Evolutionary conservation across 2,797 vertebrate genomes (phyloP), one percentile per base, ranked within the genome.

Genomic region (Denticeps clupeoides): DNA sequence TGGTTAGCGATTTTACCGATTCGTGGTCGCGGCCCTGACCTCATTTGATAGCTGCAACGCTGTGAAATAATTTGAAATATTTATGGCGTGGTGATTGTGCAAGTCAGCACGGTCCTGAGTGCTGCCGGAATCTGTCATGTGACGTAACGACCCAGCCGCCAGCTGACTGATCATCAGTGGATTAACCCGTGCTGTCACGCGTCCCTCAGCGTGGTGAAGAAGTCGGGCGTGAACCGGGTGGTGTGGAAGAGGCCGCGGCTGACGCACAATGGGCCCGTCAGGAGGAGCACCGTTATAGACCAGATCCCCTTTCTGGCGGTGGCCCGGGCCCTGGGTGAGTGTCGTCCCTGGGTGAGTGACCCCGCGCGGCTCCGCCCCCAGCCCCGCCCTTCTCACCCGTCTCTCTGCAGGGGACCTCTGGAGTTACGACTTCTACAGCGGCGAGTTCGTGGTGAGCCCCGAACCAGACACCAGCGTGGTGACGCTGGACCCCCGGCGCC

Each of bases 341-440:
- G 4, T 3, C 11, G 55, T 25, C 5, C 12, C 12, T 29, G 28
- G 4, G 29, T 32, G 29, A 25, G 8, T 19, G 4, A 47, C 9
- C 21, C 5, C 8, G 4, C 15, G 3, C 4, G 27, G 6, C 49
- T 44, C n/a, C n/a, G n/a, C n/a, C n/a, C n/a, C n/a, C n/a, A n/a
- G n/a, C n/a, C n/a, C n/a, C n/a, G n/a, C n/a, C n/a, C n/a, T n/a
- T n/a, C n/a, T n/a, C n/a, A n/a, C 13, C 7, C 33, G 60, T 44
- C 50, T 21, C 0, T 0, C 10, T 49, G 45, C 62, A 97, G 92
- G 91, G 22, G 89, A 96, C 58, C 81, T 95, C 27, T 99, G 89
- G 89, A 99, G 95, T 75, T 99, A 99, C 0, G 90, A 99, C 58
- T 99, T 99, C 82, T 97, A 95, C 82, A 97, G 90, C 1, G 91